A percentile compares a stretch with the other conserved stretches of the same genome.
phyloP scores from a whole-genome alignment of 2,888 invertebrate species.

The Arrhopalites spinosus region DNA sequence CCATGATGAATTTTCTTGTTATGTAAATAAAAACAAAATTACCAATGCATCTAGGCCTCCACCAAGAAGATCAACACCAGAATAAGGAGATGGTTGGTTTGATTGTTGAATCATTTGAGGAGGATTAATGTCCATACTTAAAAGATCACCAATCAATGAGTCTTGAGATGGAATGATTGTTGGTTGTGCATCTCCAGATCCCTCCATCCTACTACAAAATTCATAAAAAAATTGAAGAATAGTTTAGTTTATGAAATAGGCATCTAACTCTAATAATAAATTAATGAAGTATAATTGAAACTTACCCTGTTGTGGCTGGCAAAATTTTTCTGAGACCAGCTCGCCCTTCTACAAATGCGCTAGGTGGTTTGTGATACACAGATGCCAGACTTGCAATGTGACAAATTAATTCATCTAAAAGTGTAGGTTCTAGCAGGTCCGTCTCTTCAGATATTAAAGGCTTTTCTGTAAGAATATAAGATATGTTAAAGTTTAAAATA shows the following conservation, averaged over 20 bases:
- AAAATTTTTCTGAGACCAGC: conserved; percentile 59
- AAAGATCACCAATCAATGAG: conserved; percentile 92
- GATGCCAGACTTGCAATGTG: conserved; percentile 98
- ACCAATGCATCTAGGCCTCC: conserved; percentile 88
- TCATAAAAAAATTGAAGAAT: neutral
- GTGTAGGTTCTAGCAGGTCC: conserved; percentile 93
- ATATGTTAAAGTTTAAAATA: too few species aligned
- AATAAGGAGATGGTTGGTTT: conserved; percentile 57
- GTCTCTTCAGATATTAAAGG: conserved; percentile 99
- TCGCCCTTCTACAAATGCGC: conserved; percentile 93
- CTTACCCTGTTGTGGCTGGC: conserved; percentile 49
- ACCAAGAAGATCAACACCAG: conserved; percentile 78
- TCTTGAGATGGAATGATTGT: conserved; percentile 75
- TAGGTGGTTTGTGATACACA: conserved; percentile 98
- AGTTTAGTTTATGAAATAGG: neutral
- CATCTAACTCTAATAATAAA: too few species aligned
- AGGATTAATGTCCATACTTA: conserved; percentile 91
- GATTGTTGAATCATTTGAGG: conserved; percentile 62
- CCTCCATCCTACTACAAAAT: conserved; percentile 42
- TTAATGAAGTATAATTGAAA: neutral
- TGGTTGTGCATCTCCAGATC: conserved; percentile 56
- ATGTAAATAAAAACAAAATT: conserved; percentile 61
- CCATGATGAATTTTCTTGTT: conserved; percentile 3
- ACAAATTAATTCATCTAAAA: conserved; percentile 96
- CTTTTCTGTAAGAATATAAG: conserved; percentile 86